These are phyloP conservation scores for Dolichomitus sp. DNA, from an alignment of 2,888 invertebrate species.

Conservation along the genomic window DNA sequence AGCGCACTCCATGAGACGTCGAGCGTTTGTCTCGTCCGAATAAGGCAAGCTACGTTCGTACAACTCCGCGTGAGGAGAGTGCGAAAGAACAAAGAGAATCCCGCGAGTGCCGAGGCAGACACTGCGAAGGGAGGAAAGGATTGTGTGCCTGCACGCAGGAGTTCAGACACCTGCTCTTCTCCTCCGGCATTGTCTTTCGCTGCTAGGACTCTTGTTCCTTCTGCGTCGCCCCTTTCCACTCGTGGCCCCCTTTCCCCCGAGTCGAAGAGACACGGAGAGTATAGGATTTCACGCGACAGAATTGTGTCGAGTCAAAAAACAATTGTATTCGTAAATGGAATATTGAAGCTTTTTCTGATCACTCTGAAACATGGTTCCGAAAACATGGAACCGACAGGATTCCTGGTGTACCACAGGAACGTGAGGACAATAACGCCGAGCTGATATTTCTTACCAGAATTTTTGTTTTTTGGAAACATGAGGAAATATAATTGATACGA, in stretches of 20 bases:
- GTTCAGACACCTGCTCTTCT: constrained; percentile 63
- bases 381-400: constrained; percentile 69
- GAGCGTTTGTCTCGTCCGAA: constrained; percentile 69
- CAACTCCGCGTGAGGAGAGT: constrained; percentile 70
- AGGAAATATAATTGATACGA: neutral
- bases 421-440: constrained; percentile 33
- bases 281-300: constrained; percentile 54
- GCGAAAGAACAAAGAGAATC: constrained; percentile 81
- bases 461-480: neutral
- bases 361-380: constrained; percentile 68
- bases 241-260: constrained; percentile 24
- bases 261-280: constrained; percentile 45
- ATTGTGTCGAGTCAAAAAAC: constrained; percentile 73
- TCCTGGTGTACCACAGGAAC: neutral
- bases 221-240: constrained; percentile 13
- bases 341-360: constrained; percentile 70
- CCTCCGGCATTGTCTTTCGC: constrained; percentile 31
- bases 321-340: constrained; percentile 70
- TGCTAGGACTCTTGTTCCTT: constrained; percentile 41
- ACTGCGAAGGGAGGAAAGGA: constrained; percentile 33
- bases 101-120: constrained; percentile 66
- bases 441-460: constrained; percentile 39
- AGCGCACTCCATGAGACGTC: constrained; percentile 69
- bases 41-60: constrained; percentile 72
- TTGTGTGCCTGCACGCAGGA: constrained; percentile 20